These are phyloP conservation scores for Tolypeutes matacus DNA, from an alignment of 2,797 vertebrate genomes.

Conservation along the genomic window DNA sequence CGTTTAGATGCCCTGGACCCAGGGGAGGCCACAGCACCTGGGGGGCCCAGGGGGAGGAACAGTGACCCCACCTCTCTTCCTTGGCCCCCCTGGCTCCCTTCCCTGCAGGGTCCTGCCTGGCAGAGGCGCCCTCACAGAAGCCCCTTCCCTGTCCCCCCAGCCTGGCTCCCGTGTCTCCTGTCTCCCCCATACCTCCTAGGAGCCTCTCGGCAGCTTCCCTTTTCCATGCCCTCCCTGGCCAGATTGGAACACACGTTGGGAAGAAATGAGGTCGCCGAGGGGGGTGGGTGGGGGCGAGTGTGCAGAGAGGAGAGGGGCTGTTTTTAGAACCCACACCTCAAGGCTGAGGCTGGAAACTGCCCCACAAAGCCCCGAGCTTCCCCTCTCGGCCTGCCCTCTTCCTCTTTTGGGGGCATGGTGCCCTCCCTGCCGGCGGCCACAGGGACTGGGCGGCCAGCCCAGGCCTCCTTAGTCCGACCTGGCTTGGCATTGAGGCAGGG, in stretches of 20 bases:
- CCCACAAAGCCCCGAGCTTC: conserved; percentile 80
- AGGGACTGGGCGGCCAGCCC: neutral
- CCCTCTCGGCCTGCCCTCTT: conserved; percentile 82
- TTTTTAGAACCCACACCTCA: conserved; percentile 78
- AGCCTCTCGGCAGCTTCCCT: neutral
- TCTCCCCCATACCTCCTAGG: neutral
- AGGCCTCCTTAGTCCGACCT: neutral
- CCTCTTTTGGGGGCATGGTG: conserved; percentile 79
- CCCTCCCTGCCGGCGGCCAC: neutral
- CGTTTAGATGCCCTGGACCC: neutral
- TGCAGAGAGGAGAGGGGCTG: conserved; percentile 76
- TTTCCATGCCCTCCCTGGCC: neutral
- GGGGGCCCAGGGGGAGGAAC: neutral
- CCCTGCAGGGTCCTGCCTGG: no score
- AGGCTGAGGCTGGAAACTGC: conserved; percentile 55
- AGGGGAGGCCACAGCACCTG: accelerated
- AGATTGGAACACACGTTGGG: neutral
- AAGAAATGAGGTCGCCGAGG: conserved; percentile 44
- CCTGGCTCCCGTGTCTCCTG: neutral
- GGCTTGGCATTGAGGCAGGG: accelerated
- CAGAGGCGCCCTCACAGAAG: no score
- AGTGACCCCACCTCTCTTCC: neutral
- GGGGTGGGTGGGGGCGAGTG: accelerated
- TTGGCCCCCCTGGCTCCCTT: neutral
- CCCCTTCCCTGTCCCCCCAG: no score